Evolutionary conservation across 1,140 invertebrate genomes (phyloP), one percentile per base, ranked within the genome.

Genomic region (Ceratosolen fusciceps): DNA sequence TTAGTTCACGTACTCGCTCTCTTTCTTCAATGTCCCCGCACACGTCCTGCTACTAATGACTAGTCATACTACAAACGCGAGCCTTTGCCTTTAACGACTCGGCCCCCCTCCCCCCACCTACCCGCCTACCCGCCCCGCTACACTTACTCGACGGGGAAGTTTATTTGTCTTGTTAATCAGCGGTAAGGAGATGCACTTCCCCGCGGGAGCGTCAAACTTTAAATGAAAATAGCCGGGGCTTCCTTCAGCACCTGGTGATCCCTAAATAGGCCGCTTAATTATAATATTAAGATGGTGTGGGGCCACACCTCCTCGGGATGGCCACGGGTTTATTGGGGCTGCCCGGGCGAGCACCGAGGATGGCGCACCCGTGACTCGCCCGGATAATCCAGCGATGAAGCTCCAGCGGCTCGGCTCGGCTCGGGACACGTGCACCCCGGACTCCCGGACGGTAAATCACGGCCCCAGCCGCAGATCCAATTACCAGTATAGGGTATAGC

Each of bases 381-480:
- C 7, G 4, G 5, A 7, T 37, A 37, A 29, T n/a, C 60, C 60
- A 65, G 34, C 24, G 26, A 62, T 14, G 34, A 62, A 34, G 9
- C n/a, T 3, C 5, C 0, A 1, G 2, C 8, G 37, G 19, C 1
- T 29, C 3, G 21, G 21, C 19, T 67, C 37, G 2, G 39, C 1
- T 43, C 0, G 34, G 5, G 39, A 43, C 39, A 43, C 39, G 39
- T 43, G 39, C 39, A 7, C 5, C 5, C 12, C 39, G 12, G 83
- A 86, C 86, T 85, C 85, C 85, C 73, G 76, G n/a, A 65, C 72
- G 72, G 84, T 88, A 88, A 88, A 88, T 89, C 88, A 88, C 82
- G 77, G 75, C 72, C 47, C 72, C 81, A n/a, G 82, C 83, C 86
- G 81, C 83, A 84, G 84, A 88, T 88, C 85, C 86, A 89, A 89